Evolutionary conservation across 1,140 invertebrate species (phyloP), one percentile per base, ranked within the genome.

Genomic region (Sarcophaga peregrina): DNA sequence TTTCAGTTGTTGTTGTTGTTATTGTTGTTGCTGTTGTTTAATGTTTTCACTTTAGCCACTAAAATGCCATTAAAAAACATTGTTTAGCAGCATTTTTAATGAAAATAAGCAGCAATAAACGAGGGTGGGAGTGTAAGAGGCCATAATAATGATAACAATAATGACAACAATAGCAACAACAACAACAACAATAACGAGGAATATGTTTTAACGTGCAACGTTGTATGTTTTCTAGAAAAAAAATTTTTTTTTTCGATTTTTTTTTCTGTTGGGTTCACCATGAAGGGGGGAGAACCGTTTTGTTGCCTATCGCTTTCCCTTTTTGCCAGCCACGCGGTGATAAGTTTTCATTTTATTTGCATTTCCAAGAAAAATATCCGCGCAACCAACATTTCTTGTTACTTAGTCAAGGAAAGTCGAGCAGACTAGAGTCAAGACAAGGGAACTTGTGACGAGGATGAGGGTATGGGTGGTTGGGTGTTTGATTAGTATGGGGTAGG

Each of bases 311-410:
- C 25, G 25, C 25, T 58, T 0, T 58, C 13, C 54, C 7, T 13
- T 15, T 58, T 58, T 58, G 54, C n/a, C 25, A 37, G 25, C 25
- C 25, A 37, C 25, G 13, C n/a, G 13, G 15, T 58, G 54, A 58
- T 58, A 58, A 58, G 54, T 58, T 58, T 68, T 68, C 62, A 68
- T 68, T 68, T 68, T 52, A 68, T 68, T 68, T 68, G 20, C 54
- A 25, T 68, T 68, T 68, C 62, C n/a, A 68, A 68, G 62, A 68
- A 58, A 58, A 68, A 37, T 4, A 37, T 2, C 25, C 1, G 4
- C 25, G 17, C n/a, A 68, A 68, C 62, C 54, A 17, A 68, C 17
- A 68, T 68, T 68, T 20, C 17, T 68, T 17, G 62, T 20, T 37
- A 37, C 25, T 37, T 37, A 37, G 1, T 37, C 25, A 37, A 37